Evolutionary conservation across 2,797 vertebrate species (phyloP).

Genomic region (Podarcis siculus): DNA sequence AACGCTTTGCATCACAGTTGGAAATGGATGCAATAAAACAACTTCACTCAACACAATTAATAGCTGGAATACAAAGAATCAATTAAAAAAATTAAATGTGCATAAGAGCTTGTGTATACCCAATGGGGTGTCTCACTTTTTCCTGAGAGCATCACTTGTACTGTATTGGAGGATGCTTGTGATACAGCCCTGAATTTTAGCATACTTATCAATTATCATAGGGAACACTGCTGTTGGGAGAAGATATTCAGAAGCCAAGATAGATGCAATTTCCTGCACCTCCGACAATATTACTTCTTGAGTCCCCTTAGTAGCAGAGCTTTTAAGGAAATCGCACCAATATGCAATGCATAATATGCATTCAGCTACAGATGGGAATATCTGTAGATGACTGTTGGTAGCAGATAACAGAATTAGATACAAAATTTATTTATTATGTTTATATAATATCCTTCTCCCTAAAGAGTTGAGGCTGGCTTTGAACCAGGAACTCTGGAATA

Average conservation of each 20-base stretch:
- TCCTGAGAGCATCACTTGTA: neutral
- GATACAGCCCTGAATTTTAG: neutral
- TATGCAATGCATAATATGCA: neutral
- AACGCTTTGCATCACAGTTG: neutral
- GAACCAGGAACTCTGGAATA: neutral
- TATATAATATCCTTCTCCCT: too few species aligned
- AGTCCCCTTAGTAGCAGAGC: neutral
- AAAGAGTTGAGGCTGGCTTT: neutral
- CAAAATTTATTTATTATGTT: neutral
- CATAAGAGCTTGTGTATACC: neutral
- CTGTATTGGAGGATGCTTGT: neutral
- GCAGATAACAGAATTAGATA: neutral
- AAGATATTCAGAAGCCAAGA: neutral
- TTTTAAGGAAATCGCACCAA: neutral
- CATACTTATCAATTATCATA: neutral
- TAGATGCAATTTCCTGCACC: neutral
- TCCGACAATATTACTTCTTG: neutral
- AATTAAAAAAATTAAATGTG: neutral
- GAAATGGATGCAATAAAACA: neutral
- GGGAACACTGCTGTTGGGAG: neutral
- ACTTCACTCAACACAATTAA: neutral
- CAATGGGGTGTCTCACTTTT: neutral
- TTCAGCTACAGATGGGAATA: neutral
- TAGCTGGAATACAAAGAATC: conserved; percentile 3
- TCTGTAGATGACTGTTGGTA: neutral